A percentile compares a stretch with the other conserved stretches of the same genome.
Conservation (phyloP, 2,797 vertebrate species). For the Urophycis tenuis region DNA sequence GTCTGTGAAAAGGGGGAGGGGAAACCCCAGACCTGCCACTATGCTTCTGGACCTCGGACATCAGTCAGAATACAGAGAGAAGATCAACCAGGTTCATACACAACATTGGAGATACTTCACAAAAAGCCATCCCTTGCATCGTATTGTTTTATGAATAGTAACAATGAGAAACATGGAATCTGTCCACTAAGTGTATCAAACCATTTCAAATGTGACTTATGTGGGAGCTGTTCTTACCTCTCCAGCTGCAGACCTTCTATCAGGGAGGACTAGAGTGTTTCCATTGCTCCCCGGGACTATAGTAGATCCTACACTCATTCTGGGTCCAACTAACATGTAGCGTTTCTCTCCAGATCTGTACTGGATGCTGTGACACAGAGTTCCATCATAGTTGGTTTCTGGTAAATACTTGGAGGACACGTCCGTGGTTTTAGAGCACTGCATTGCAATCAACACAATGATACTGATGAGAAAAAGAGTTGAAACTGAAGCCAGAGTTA, state of each 20-base stretch:
- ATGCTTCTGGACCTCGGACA: background rate
- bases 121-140: too few species aligned
- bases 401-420: too few species aligned
- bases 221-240: slow-evolving; percentile 35
- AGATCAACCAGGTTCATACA: background rate
- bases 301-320: slow-evolving; percentile 47
- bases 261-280: slow-evolving; percentile 23
- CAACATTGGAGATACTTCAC: background rate
- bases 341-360: slow-evolving; percentile 43
- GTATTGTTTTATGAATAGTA: too few species aligned
- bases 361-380: slow-evolving; percentile 33
- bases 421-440: too few species aligned
- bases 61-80: background rate
- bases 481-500: too few species aligned
- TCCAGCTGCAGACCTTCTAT: slow-evolving; percentile 17
- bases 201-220: background rate
- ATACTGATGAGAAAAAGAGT: too few species aligned
- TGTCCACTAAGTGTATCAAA: background rate
- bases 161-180: too few species aligned
- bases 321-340: slow-evolving; percentile 53
- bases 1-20: too few species aligned
- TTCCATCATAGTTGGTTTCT: too few species aligned
- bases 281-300: slow-evolving; percentile 39
- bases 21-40: too few species aligned
- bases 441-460: too few species aligned